A percentile compares a stretch with the other conserved stretches of the same genome.
These are phyloP conservation scores for Eleutherodactylus coqui DNA, from an alignment of 2,797 vertebrate genomes.

Conservation along the genomic window DNA sequence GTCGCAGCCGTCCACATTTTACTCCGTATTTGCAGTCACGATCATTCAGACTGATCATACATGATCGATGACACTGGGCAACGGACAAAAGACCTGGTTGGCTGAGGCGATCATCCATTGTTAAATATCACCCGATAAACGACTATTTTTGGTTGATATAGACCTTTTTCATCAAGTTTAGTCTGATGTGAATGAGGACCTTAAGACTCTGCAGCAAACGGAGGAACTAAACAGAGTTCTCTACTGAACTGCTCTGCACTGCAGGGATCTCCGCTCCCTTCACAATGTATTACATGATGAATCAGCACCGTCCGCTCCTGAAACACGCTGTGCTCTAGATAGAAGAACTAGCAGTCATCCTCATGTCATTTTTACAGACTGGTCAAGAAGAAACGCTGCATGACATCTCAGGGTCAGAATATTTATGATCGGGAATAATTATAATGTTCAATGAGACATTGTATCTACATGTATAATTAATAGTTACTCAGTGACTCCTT, in stretches of 20 bases:
- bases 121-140: too few species aligned
- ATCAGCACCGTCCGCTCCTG: not conserved
- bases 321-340: not conserved
- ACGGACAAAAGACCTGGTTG: too few species aligned
- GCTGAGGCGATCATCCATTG: too few species aligned
- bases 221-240: not conserved
- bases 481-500: not conserved
- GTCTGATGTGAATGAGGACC: too few species aligned
- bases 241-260: not conserved
- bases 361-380: not conserved
- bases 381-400: not conserved
- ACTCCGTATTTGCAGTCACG: too few species aligned
- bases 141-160: too few species aligned
- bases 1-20: too few species aligned
- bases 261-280: not conserved
- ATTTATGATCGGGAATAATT: not conserved
- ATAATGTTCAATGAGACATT: not conserved
- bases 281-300: too few species aligned
- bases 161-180: too few species aligned
- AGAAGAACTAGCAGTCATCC: not conserved
- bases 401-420: not conserved
- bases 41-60: too few species aligned
- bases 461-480: not conserved
- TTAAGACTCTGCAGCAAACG: not conserved
- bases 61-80: too few species aligned